Evolutionary conservation across 1,140 invertebrate species (phyloP).

Genomic region (Drosophila kikkawai): DNA sequence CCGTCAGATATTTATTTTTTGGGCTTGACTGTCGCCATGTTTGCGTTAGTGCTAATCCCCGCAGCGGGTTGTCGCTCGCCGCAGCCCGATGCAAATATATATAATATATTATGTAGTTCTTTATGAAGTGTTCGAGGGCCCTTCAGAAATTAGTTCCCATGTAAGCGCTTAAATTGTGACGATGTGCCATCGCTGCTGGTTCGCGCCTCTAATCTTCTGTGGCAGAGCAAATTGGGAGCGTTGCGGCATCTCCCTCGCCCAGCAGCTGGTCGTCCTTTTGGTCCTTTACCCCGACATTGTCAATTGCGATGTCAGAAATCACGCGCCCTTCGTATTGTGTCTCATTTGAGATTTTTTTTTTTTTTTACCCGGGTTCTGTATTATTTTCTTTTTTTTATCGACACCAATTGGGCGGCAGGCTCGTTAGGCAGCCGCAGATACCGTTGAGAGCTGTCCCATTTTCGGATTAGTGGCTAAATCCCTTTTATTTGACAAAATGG

Average conservation of each 20-base stretch:
- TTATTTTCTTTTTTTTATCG: constrained; percentile 28
- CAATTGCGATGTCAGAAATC: constrained; percentile 80
- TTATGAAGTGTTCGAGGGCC: constrained; percentile 76
- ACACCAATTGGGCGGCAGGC: constrained; percentile 47
- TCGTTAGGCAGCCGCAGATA: constrained; percentile 61
- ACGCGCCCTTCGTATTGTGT: constrained; percentile 46
- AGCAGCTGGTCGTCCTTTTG: constrained; percentile 64
- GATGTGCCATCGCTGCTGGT: constrained; percentile 25
- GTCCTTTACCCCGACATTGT: constrained; percentile 37
- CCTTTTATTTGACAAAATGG: constrained; percentile 80
- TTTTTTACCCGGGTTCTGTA: constrained; percentile 18
- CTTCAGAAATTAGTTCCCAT: constrained; percentile 83
- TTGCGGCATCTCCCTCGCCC: constrained; percentile 31
- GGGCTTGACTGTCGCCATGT: constrained; percentile 74
- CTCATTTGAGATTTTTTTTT: constrained; percentile 42
- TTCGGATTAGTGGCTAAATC: constrained; percentile 71
- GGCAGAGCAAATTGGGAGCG: constrained; percentile 62
- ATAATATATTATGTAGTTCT: constrained; percentile 16
- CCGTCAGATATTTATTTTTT: constrained; percentile 49
- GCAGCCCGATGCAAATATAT: constrained; percentile 76
- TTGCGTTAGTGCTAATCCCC: constrained; percentile 75
- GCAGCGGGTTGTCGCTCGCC: constrained; percentile 74
- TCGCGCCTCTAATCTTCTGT: constrained; percentile 59
- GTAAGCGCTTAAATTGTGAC: constrained; percentile 77
- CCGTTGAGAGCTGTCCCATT: constrained; percentile 56